phyloP scores from a whole-genome alignment of 1,140 invertebrate species.

The Bombus pyrosoma region DNA sequence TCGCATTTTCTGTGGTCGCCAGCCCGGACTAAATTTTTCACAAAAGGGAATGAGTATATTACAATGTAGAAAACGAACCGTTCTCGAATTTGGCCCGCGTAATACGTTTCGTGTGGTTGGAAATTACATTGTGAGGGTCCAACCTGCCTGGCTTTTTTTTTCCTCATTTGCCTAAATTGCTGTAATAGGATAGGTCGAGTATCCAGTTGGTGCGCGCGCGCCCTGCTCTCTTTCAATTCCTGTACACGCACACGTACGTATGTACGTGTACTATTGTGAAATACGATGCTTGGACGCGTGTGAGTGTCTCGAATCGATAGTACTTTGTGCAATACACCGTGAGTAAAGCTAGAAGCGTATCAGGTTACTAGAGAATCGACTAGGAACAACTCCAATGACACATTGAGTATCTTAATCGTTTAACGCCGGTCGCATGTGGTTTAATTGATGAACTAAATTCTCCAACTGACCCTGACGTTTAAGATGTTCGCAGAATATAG shows the following conservation, averaged over 20 bases:
- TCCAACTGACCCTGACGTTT: no score
- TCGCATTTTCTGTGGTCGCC: not conserved
- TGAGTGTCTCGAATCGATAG: constrained; percentile 39
- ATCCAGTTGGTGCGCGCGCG: not conserved
- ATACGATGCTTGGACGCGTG: no score
- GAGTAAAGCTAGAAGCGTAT: constrained; percentile 5
- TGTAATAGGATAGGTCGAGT: constrained; percentile 34
- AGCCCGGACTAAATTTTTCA: not conserved
- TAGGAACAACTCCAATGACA: no score
- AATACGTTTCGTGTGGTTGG: constrained; percentile 11
- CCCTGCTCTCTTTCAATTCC: no score
- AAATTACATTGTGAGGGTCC: constrained; percentile 7
- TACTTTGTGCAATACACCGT: constrained; percentile 37
- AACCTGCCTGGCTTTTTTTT: not conserved
- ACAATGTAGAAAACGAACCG: not conserved
- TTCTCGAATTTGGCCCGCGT: constrained; percentile 8
- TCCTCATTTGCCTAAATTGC: constrained; percentile 14
- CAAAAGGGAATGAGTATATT: not conserved
- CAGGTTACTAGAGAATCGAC: constrained; percentile 14
- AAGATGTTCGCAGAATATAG: no score
- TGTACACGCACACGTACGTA: no score
- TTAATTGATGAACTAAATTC: not conserved
- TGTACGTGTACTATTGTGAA: no score
- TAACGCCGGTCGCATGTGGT: not conserved
- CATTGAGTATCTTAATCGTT: not conserved